These are phyloP conservation scores for Dione vanillae DNA, from an alignment of 2,888 invertebrate species.

Conservation along the genomic window DNA sequence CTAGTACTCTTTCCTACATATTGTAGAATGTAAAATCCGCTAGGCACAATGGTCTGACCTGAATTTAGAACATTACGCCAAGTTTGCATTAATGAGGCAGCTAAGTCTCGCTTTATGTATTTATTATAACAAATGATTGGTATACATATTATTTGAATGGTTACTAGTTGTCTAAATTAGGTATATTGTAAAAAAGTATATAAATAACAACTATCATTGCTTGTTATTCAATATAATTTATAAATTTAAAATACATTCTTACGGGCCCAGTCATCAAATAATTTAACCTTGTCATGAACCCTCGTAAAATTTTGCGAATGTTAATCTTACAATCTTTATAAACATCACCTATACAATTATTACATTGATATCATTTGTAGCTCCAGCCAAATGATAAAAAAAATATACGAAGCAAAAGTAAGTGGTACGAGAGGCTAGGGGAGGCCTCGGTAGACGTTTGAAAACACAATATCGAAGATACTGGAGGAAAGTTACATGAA, in stretches of 20 bases:
- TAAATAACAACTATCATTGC: not conserved
- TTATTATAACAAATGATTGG: constrained; percentile 12
- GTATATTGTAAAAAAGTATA: not conserved
- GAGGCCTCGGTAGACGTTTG: too few species aligned
- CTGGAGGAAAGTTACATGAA: too few species aligned
- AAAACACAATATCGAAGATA: too few species aligned
- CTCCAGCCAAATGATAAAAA: too few species aligned
- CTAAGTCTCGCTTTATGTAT: constrained; percentile 15
- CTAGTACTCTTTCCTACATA: constrained; percentile 36
- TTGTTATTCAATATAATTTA: not conserved
- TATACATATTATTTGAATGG: not conserved
- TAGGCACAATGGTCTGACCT: constrained; percentile 28
- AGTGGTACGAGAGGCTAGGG: too few species aligned
- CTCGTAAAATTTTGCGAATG: too few species aligned
- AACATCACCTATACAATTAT: not conserved
- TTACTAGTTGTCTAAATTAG: not conserved
- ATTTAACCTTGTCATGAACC: too few species aligned
- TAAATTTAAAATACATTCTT: too few species aligned
- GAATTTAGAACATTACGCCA: constrained; percentile 19
- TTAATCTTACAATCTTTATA: too few species aligned
- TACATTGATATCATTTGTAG: too few species aligned
- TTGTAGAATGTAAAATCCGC: constrained; percentile 29
- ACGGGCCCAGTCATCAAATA: too few species aligned
- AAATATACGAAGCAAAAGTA: too few species aligned
- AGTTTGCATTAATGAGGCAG: constrained; percentile 21